Conservation (phyloP, 2,797 vertebrate species). For the Cirrhinus mrigala region DNA sequence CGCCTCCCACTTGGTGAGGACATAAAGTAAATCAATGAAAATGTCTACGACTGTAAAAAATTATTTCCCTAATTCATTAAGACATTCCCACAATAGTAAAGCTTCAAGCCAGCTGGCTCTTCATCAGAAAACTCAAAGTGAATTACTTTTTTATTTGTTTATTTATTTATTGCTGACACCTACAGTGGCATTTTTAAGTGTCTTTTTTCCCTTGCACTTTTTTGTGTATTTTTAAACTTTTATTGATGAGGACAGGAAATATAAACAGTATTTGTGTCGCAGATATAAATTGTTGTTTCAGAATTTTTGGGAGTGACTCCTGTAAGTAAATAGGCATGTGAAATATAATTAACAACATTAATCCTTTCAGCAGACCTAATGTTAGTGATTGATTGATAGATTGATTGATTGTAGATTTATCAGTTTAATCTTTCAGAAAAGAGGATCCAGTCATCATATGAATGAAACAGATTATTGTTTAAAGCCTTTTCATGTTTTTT, state of each 20-base stretch:
- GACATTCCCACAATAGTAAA: neutral
- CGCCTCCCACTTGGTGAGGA: neutral
- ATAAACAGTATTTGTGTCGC: neutral
- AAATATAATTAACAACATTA: neutral
- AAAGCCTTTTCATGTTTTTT: constrained; percentile 77
- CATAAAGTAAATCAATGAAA: neutral
- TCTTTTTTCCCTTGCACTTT: no score
- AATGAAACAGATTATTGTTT: constrained; percentile 74
- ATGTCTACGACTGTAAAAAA: neutral
- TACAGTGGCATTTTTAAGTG: neutral
- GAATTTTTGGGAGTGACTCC: neutral
- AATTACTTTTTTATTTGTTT: neutral
- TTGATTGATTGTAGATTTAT: constrained; percentile 17
- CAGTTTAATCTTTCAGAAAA: constrained; percentile 46
- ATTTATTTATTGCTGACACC: neutral
- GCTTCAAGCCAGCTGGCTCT: neutral
- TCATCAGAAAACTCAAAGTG: neutral
- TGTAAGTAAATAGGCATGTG: neutral
- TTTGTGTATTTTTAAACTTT: neutral
- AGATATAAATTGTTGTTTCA: neutral
- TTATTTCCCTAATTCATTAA: neutral
- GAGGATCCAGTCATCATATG: constrained; percentile 67
- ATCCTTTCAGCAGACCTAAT: constrained; percentile 61
- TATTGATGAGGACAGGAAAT: neutral
- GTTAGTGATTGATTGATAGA: neutral